These are phyloP conservation scores for Drosophila mojavensis DNA, from an alignment of 1,140 invertebrate genomes.

Conservation along the genomic window DNA sequence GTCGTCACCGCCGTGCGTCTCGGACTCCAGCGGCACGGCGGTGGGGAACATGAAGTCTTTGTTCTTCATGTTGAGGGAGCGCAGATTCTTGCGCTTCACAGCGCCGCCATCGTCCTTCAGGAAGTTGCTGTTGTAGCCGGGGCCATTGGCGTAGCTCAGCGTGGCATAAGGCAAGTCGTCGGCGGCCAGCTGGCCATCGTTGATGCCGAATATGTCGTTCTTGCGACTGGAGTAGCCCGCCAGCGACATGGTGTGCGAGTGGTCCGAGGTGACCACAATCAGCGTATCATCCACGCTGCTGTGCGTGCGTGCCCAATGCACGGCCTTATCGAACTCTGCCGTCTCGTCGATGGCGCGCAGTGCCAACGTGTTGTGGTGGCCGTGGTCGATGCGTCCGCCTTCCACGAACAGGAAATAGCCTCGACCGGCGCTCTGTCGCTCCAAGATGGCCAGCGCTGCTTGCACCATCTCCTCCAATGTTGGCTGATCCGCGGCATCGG, in stretches of 20 bases:
- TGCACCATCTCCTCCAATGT: conserved; percentile 91
- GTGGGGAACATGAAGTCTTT: conserved; percentile 85
- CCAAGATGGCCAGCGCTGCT: conserved; percentile 89
- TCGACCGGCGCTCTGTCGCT: conserved; percentile 88
- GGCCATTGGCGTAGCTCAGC: conserved; percentile 88
- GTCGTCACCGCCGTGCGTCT: conserved; percentile 86
- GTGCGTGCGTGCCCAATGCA: conserved; percentile 86
- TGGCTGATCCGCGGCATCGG: conserved; percentile 87
- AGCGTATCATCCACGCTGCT: conserved; percentile 87
- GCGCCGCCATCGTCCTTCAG: conserved; percentile 52
- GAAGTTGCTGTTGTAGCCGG: conserved; percentile 85
- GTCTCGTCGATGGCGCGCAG: conserved; percentile 89
- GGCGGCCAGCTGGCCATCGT: conserved; percentile 62
- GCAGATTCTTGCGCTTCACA: conserved; percentile 62
- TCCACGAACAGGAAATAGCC: conserved; percentile 88
- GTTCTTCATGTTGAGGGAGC: conserved; percentile 75
- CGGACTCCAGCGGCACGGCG: conserved; percentile 84
- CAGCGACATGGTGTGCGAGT: conserved; percentile 89
- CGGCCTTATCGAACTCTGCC: conserved; percentile 88
- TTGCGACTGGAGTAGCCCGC: conserved; percentile 89
- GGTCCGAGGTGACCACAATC: conserved; percentile 89
- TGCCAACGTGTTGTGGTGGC: conserved; percentile 88
- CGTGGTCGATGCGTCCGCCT: conserved; percentile 90
- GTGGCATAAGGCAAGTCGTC: conserved; percentile 87
- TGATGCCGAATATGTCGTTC: conserved; percentile 87